Percentiles rank a stretch among this genome's conserved stretches.
Conservation (phyloP, 2,113 vertebrate genomes). For the Camelus bactrianus region DNA sequence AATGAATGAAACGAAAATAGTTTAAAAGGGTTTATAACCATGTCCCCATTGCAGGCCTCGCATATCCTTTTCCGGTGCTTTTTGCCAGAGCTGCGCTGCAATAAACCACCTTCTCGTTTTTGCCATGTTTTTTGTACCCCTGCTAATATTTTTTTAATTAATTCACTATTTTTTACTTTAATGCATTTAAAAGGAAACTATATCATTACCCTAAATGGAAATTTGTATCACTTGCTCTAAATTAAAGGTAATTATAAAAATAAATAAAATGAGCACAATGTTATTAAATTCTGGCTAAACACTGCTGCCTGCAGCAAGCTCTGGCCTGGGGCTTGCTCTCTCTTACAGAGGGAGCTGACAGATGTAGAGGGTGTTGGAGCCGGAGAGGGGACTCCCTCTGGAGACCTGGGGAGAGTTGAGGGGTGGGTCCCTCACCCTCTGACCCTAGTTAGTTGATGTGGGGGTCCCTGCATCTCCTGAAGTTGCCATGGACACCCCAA, state of each 20-base stretch:
- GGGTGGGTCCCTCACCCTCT: neutral
- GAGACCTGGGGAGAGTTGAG: accelerated
- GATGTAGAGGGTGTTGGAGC: neutral
- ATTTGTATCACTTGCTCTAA: conserved; percentile 83
- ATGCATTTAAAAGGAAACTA: conserved; percentile 82
- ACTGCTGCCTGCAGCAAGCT: conserved; percentile 19
- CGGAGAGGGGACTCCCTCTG: no score
- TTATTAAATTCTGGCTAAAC: conserved; percentile 78
- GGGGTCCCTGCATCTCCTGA: accelerated
- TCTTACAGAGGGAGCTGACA: neutral
- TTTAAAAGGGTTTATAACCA: accelerated
- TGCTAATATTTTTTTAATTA: conserved; percentile 84
- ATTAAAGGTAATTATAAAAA: conserved; percentile 86
- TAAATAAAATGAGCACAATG: conserved; percentile 82
- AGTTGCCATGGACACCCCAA: accelerated
- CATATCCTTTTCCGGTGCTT: accelerated
- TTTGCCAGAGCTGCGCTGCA: neutral
- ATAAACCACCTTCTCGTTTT: conserved; percentile 38
- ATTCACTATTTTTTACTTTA: conserved; percentile 85
- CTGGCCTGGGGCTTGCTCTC: conserved; percentile 43
- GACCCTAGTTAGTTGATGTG: accelerated
- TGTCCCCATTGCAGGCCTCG: accelerated
- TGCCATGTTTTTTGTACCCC: conserved; percentile 53
- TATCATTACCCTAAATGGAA: conserved; percentile 84
- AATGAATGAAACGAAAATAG: neutral